Conservation (phyloP, 2,113 vertebrate genomes). For the Campylomormyrus tamandua region DNA sequence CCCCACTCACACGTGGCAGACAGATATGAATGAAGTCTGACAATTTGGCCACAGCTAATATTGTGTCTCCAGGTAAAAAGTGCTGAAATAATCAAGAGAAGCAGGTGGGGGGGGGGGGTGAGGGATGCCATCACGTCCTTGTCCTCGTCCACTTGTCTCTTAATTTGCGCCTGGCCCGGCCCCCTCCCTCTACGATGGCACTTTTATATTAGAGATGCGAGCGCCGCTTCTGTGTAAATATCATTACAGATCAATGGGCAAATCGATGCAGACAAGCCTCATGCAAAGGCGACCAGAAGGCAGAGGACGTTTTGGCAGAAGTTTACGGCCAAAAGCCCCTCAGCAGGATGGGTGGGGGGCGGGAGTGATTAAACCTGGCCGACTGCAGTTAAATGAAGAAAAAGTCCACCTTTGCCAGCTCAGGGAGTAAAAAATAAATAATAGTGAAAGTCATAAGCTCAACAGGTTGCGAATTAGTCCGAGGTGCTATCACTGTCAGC, state of each 20-base stretch:
- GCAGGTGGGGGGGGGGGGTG: background rate
- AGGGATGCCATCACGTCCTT: background rate
- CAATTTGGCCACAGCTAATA: background rate
- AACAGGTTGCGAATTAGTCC: background rate
- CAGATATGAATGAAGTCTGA: background rate
- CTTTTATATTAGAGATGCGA: background rate
- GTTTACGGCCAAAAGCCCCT: background rate
- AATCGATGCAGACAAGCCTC: background rate
- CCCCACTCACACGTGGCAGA: background rate
- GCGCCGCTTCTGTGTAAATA: slow-evolving; percentile 1
- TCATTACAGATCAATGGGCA: slow-evolving; percentile 2
- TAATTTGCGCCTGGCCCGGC: background rate
- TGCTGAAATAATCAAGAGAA: background rate
- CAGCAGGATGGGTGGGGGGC: background rate
- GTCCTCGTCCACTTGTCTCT: background rate
- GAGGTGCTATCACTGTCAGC: background rate
- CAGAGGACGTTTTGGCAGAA: background rate
- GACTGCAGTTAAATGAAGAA: background rate
- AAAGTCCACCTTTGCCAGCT: background rate
- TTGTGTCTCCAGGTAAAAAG: no score
- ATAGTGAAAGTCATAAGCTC: background rate
- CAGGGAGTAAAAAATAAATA: background rate
- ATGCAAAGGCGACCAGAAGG: background rate
- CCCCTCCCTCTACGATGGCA: background rate
- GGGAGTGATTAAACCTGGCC: background rate